Percentiles rank a stretch among this genome's conserved stretches.
phyloP scores from a whole-genome alignment of 2,113 vertebrate genomes.

The Kryptolebias marmoratus region DNA sequence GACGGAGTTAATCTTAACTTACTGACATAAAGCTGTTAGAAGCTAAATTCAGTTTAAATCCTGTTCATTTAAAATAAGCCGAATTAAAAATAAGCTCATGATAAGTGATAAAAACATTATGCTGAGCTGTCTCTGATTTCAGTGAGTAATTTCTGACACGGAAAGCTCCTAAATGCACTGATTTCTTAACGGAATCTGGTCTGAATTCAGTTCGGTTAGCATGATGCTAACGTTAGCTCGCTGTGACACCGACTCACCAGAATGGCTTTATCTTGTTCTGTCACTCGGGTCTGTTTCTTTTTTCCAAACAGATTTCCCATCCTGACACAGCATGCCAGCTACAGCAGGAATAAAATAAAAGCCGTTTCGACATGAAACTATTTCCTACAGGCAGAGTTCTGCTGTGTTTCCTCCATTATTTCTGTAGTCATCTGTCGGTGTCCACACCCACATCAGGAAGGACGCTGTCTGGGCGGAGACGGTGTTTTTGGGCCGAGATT shows the following conservation, averaged over 20 bases:
- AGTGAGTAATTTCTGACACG: fast-evolving
- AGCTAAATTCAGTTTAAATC: neutral
- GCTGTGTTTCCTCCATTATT: constrained; percentile 38
- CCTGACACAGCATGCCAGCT: constrained; percentile 71
- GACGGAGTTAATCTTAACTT: neutral
- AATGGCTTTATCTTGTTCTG: constrained; percentile 91
- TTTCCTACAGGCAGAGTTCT: neutral
- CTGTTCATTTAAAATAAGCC: neutral
- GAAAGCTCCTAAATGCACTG: neutral
- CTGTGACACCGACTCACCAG: constrained; percentile 78
- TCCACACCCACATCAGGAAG: constrained; percentile 67
- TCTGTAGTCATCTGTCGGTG: constrained; percentile 48
- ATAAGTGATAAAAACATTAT: fast-evolving
- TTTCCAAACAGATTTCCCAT: constrained; percentile 94
- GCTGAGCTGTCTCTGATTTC: neutral
- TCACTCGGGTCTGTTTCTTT: constrained; percentile 90
- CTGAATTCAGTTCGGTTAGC: neutral
- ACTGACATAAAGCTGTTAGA: neutral
- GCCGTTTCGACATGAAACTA: neutral
- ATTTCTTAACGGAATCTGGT: neutral
- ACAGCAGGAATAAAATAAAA: neutral
- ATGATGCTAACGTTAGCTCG: constrained; percentile 38
- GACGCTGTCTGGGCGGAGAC: constrained; percentile 25
- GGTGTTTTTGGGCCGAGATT: no score
- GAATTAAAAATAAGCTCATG: neutral